Conservation (phyloP, 2,113 vertebrate species). For the Heloderma charlesbogerti region DNA sequence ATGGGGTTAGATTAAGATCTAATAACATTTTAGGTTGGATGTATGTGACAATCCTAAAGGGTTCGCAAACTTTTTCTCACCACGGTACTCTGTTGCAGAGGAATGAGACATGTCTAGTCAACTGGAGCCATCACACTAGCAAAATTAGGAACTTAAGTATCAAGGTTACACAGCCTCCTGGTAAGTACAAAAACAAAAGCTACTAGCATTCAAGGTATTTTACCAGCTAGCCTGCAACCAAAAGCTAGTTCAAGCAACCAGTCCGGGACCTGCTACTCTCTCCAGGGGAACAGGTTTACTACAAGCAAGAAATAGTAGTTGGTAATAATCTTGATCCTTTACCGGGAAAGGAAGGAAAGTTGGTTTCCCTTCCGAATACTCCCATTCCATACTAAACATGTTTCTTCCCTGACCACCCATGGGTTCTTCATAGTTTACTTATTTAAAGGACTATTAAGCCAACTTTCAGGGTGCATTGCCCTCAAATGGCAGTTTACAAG, state of each 20-base stretch:
- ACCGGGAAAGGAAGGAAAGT: neutral
- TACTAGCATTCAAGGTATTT: neutral
- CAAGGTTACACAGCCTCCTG: neutral
- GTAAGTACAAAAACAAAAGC: neutral
- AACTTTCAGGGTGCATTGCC: neutral
- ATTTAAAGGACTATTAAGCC: neutral
- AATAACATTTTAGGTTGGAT: too few species aligned
- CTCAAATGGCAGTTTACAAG: too few species aligned
- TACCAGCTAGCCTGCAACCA: neutral
- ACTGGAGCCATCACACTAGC: neutral
- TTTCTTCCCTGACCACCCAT: neutral
- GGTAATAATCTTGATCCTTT: neutral
- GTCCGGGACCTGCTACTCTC: neutral
- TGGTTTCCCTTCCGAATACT: neutral
- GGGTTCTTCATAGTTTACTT: neutral
- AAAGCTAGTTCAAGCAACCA: neutral
- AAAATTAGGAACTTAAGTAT: neutral
- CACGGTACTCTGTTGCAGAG: neutral
- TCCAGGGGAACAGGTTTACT: neutral
- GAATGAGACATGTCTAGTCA: neutral
- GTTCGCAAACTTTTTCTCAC: too few species aligned
- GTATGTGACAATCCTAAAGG: too few species aligned
- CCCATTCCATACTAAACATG: neutral
- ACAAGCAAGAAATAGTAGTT: too few species aligned
- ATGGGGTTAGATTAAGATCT: too few species aligned